Percentiles rank a stretch among this genome's conserved stretches.
Conservation (phyloP, 2,888 invertebrate genomes). For the Schrankia costaestrigalis region DNA sequence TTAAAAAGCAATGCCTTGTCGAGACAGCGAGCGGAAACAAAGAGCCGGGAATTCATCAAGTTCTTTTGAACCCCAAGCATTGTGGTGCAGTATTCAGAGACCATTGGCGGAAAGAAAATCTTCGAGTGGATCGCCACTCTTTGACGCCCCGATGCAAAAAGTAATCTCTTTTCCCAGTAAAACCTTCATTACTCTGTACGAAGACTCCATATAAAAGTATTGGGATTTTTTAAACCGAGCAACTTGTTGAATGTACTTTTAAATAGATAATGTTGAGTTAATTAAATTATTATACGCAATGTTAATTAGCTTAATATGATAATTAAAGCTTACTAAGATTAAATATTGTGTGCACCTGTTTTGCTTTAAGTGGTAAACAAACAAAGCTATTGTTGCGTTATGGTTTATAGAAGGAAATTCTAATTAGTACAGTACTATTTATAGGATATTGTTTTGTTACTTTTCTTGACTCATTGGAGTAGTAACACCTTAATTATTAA, state of each 20-base stretch:
- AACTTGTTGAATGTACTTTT: slow-evolving; percentile 70
- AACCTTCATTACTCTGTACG: slow-evolving; percentile 67
- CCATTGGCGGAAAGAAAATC: slow-evolving; percentile 72
- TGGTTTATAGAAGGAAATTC: no score
- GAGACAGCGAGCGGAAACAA: slow-evolving; percentile 75
- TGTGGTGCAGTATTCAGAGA: slow-evolving; percentile 68
- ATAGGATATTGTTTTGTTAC: no score
- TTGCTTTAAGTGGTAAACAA: no score
- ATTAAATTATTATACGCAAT: slow-evolving; percentile 50
- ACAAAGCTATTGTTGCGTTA: no score
- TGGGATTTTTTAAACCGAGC: slow-evolving; percentile 53
- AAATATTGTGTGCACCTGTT: no score
- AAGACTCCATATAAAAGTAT: slow-evolving; percentile 52
- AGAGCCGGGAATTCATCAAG: slow-evolving; percentile 76
- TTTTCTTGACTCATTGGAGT: no score
- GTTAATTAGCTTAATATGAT: no score
- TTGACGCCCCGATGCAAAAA: slow-evolving; percentile 70
- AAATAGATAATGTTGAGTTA: slow-evolving; percentile 60
- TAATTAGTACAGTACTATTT: no score
- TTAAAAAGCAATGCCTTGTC: slow-evolving; percentile 78
- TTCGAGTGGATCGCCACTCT: slow-evolving; percentile 71
- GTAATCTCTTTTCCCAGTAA: slow-evolving; percentile 58
- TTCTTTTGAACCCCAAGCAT: slow-evolving; percentile 74
- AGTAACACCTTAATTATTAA: no score
- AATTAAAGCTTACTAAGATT: no score